These are phyloP conservation scores for Acrobasis repandana DNA, from an alignment of 2,888 invertebrate genomes.

Conservation along the genomic window DNA sequence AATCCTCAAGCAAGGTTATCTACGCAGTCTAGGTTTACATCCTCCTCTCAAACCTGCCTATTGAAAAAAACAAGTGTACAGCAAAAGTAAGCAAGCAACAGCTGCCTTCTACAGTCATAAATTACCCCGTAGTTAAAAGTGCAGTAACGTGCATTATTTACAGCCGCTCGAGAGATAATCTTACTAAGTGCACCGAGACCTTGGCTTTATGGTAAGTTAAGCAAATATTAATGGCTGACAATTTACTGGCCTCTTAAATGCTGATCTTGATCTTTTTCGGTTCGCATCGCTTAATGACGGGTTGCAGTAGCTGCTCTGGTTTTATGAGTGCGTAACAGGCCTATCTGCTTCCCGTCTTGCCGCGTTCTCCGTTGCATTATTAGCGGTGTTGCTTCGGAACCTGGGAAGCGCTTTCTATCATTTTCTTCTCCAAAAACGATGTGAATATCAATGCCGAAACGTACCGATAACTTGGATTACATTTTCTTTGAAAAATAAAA, in stretches of 20 bases:
- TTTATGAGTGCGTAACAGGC: not conserved
- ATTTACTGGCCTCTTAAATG: constrained; percentile 60
- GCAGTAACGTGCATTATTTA: constrained; percentile 61
- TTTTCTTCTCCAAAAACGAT: too few species aligned
- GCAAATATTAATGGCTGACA: constrained; percentile 67
- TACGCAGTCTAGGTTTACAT: not conserved
- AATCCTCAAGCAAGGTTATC: not conserved
- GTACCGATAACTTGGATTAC: too few species aligned
- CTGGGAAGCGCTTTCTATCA: too few species aligned
- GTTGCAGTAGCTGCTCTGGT: constrained; percentile 10
- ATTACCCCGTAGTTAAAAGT: constrained; percentile 49
- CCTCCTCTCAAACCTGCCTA: not conserved
- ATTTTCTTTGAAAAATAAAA: too few species aligned
- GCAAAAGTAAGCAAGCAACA: constrained; percentile 10
- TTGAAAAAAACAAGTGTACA: not conserved
- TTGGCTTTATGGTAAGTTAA: constrained; percentile 65
- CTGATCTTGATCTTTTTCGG: constrained; percentile 34
- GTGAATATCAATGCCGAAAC: too few species aligned
- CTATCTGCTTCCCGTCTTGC: not conserved
- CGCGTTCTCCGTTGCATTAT: too few species aligned
- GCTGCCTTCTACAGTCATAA: constrained; percentile 46
- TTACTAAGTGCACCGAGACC: constrained; percentile 64
- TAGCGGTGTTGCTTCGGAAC: too few species aligned
- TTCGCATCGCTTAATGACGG: not conserved
- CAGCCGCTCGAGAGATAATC: constrained; percentile 59